Conservation (phyloP, 2,797 vertebrate species). For the Poecile montanus region DNA sequence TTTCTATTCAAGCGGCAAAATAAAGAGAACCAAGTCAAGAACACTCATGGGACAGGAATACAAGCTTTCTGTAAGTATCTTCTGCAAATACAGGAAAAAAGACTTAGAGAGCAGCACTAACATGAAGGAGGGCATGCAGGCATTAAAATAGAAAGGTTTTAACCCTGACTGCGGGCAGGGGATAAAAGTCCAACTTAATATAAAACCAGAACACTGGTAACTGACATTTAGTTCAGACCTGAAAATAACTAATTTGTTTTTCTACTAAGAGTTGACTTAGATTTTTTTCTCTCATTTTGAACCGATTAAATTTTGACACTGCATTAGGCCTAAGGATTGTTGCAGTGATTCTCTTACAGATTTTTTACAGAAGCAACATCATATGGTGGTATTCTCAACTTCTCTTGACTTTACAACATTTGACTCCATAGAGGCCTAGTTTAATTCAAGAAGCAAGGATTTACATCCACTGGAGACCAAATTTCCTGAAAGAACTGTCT, state of each 20-base stretch:
- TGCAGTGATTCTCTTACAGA: not conserved
- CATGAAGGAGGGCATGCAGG: not conserved
- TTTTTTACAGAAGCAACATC: not conserved
- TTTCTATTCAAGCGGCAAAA: constrained; percentile 39
- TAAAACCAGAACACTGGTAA: not conserved
- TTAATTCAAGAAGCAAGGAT: not conserved
- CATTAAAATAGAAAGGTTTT: not conserved
- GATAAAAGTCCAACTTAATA: not conserved
- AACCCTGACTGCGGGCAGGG: not conserved
- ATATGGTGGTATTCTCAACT: not conserved
- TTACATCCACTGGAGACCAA: not conserved
- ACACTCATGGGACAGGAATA: constrained; percentile 45
- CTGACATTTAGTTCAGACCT: not conserved
- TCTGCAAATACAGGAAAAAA: not conserved
- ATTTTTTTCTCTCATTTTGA: not conserved
- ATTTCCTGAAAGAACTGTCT: not conserved
- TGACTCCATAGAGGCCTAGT: not conserved
- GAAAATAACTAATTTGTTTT: not conserved
- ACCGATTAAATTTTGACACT: not conserved
- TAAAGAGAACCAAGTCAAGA: constrained; percentile 61
- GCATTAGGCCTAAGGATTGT: not conserved
- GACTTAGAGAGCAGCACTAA: not conserved
- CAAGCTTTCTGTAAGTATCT: constrained; percentile 66
- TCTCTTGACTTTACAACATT: not conserved
- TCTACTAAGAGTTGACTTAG: not conserved